Evolutionary conservation across 2,797 vertebrate species (phyloP).

Genomic region (Phrynocephalus forsythii): DNA sequence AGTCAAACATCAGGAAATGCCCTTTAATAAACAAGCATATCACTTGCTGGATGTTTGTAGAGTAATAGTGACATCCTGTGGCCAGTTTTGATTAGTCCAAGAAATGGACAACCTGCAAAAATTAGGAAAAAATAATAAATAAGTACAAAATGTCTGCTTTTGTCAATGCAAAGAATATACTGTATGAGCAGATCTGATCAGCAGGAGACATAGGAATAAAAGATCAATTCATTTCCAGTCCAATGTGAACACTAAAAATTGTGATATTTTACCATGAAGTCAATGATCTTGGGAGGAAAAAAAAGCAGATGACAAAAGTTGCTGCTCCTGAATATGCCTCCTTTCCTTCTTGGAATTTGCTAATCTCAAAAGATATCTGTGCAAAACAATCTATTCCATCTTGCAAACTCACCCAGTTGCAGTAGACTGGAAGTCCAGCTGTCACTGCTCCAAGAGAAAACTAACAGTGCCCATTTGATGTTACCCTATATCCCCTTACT

Average conservation of each 20-base stretch:
- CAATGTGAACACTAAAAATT: conserved; percentile 33
- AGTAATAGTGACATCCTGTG: conserved; percentile 87
- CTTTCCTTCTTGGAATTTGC: conserved; percentile 58
- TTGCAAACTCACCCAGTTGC: not conserved
- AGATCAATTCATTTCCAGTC: conserved; percentile 30
- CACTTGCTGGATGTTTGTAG: conserved; percentile 72
- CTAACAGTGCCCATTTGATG: not conserved
- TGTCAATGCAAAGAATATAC: conserved; percentile 4
- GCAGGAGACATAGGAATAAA: not conserved
- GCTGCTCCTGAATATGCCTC: not conserved
- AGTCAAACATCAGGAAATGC: conserved; percentile 25
- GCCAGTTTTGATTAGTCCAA: conserved; percentile 74
- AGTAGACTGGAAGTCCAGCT: not conserved
- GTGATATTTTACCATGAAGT: not conserved
- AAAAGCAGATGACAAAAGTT: conserved; percentile 28
- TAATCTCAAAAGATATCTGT: conserved; percentile 52
- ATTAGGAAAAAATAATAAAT: conserved; percentile 8
- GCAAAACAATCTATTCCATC: conserved; percentile 33
- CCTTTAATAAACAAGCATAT: conserved; percentile 64
- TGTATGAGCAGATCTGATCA: conserved; percentile 11
- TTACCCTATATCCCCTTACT: not conserved
- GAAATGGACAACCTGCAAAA: conserved; percentile 63
- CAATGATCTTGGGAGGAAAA: not conserved
- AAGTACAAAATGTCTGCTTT: conserved; percentile 39
- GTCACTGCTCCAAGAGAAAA: not conserved